Evolutionary conservation across 2,888 invertebrate genomes (phyloP), one percentile per base, ranked within the genome.

Genomic region (Habrosyne pyritoides): DNA sequence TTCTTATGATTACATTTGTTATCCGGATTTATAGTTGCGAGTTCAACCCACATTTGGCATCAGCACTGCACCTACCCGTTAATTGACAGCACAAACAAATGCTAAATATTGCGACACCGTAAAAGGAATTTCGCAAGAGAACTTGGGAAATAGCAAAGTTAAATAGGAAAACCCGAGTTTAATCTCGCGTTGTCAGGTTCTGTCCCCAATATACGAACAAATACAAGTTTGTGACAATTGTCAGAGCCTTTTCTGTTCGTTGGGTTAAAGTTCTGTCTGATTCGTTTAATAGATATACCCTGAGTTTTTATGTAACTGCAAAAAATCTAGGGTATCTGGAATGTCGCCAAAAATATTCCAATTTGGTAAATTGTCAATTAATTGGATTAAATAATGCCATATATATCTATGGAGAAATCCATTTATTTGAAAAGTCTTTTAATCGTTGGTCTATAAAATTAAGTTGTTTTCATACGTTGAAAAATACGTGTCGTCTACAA

Each of bases 121-220:
- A 60, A 18, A 42, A 28, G 54, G 26, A 56, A 54, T 61, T n/a
- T 58, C 63, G 62, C 67, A 64, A 66, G 53, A 57, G 53, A 64
- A 69, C 57, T 64, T 64, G 42, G 36, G 59, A 61, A 65, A 67
- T 55, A 51, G 57, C 28, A 61, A 83, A 83, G 76, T 82, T 81
- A 75, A 76, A 81, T 78, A 69, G 66, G 69, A 73, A 77, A 67
- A 60, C 56, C 64, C 58, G 70, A 70, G 65, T 69, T 73, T 66
- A 65, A 67, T 66, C 66, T 63, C 60, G 61, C 55, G 59, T 59
- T 66, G 67, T 64, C 49, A 48, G 48, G 51, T 24, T 26, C 33
- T 42, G 42, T 52, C 21, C 46, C 55, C 24, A 49, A 53, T 53
- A 42, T 53, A 46, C 36, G 42, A 21, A 24, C 52, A 33, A 52